A percentile compares a stretch with the other conserved stretches of the same genome.
Conservation (phyloP, 2,888 invertebrate species). For the Ceramica pisi region DNA sequence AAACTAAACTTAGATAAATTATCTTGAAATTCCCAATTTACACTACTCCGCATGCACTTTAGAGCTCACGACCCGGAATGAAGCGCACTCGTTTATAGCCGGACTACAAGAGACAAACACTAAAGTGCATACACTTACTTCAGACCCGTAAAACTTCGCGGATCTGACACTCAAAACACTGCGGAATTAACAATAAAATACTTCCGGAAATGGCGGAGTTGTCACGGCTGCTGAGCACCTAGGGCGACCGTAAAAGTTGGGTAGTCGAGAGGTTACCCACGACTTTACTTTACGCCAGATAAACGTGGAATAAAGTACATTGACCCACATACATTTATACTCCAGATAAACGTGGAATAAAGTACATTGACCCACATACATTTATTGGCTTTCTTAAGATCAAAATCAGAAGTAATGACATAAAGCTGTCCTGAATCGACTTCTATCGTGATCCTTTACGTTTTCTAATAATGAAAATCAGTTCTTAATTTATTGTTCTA, state of each 20-base stretch:
- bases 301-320: too few species aligned
- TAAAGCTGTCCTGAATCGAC: too few species aligned
- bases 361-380: too few species aligned
- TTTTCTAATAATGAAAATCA: too few species aligned
- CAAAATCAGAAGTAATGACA: too few species aligned
- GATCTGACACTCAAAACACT: conserved; percentile 15
- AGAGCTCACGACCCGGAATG: conserved; percentile 27
- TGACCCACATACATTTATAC: too few species aligned
- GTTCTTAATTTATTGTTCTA: too few species aligned
- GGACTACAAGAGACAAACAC: conserved; percentile 6
- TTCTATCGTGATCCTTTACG: too few species aligned
- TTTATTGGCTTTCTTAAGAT: too few species aligned
- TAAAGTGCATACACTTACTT: conserved; percentile 42
- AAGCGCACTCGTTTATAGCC: conserved; percentile 21
- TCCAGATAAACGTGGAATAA: too few species aligned
- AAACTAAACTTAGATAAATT: not conserved
- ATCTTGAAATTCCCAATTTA: not conserved
- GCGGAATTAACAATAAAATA: conserved; percentile 1
- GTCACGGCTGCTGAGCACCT: conserved; percentile 10
- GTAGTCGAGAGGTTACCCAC: not conserved
- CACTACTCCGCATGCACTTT: not conserved
- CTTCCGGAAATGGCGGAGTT: not conserved
- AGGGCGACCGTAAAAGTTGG: not conserved
- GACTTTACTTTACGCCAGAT: too few species aligned
- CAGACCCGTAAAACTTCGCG: conserved; percentile 18